Evolutionary conservation across 23 tunicate species (phyloP).

Genomic region (Trididemnum nubilum): DNA sequence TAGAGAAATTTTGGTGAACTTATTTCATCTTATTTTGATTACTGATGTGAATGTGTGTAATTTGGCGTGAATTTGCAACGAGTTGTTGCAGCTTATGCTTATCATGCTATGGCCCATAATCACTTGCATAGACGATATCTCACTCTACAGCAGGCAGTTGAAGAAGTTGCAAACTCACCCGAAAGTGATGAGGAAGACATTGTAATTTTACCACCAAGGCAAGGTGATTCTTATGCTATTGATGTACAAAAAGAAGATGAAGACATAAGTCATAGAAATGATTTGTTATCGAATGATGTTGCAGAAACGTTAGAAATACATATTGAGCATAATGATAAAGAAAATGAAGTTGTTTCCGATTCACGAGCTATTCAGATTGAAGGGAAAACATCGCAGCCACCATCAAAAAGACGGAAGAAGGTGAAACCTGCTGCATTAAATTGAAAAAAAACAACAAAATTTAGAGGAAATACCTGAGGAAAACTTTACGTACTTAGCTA

Average conservation of each 20-base stretch:
- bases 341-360: background rate
- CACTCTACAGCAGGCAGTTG: slow-evolving; percentile 14
- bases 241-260: slow-evolving; percentile 18
- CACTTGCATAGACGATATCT: background rate
- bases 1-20: background rate
- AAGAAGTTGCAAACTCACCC: slow-evolving; percentile 1
- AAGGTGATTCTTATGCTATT: slow-evolving; percentile 22
- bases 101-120: background rate
- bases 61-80: background rate
- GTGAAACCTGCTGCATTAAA: background rate
- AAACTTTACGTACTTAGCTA: slow-evolving; percentile 6
- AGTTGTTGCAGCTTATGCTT: too few species aligned
- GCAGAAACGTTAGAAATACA: slow-evolving; percentile 29
- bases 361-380: background rate
- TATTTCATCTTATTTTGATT: background rate
- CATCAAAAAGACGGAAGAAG: background rate
- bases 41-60: background rate
- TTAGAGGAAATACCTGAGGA: slow-evolving; percentile 7
- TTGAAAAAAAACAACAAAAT: slow-evolving; percentile 2
- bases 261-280: slow-evolving; percentile 1
- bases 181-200: slow-evolving; percentile 23
- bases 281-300: slow-evolving; percentile 12
- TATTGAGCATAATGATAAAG: too few species aligned
- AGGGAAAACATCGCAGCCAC: background rate
- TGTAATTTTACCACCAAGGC: slow-evolving; percentile 28